These are phyloP conservation scores for Rallus limicola DNA, from an alignment of 2,113 vertebrate species.

Conservation along the genomic window DNA sequence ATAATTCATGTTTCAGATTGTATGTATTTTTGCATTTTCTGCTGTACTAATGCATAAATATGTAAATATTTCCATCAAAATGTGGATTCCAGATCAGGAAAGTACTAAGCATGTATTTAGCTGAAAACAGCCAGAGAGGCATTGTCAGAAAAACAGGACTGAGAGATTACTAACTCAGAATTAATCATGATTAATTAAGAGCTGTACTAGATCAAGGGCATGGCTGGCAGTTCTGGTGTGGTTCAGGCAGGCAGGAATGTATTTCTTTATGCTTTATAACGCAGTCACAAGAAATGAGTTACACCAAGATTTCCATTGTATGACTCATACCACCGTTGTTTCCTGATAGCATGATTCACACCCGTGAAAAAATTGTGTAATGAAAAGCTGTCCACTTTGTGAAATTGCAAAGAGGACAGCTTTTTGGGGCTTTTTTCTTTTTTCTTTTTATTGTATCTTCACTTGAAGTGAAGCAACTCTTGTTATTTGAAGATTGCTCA, in stretches of 20 bases:
- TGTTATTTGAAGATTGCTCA: background rate
- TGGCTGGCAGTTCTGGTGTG: background rate
- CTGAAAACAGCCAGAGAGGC: background rate
- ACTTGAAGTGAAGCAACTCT: background rate
- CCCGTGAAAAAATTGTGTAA: background rate
- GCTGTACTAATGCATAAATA: background rate
- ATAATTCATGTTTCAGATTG: background rate
- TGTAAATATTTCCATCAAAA: background rate
- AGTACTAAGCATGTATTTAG: background rate
- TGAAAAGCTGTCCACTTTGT: background rate
- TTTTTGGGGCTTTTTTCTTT: background rate
- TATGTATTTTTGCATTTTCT: background rate
- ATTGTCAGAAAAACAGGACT: background rate
- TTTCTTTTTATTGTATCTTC: background rate
- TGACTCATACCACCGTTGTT: background rate
- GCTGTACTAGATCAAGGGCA: background rate
- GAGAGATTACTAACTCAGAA: background rate
- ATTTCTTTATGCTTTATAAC: background rate
- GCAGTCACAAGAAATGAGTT: background rate
- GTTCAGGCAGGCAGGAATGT: background rate
- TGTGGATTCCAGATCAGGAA: background rate
- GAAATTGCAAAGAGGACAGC: background rate
- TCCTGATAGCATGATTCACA: background rate
- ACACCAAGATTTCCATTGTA: background rate
- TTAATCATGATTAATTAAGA: background rate